phyloP scores from a whole-genome alignment of 2,113 vertebrate species.

The Motacilla tschutschensis region DNA sequence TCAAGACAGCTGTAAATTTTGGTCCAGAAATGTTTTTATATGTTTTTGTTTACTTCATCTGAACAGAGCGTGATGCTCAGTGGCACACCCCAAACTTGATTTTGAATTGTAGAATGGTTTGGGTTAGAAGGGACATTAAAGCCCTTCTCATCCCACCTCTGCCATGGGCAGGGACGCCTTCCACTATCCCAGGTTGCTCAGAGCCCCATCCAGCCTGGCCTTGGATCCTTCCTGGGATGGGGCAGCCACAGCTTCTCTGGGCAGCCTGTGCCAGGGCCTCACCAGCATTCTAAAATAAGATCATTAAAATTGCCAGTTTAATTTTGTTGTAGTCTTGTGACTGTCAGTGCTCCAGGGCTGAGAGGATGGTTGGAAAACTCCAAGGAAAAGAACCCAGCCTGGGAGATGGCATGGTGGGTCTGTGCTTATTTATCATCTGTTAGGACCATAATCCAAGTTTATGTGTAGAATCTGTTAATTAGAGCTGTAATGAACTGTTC shows the following conservation, averaged over 20 bases:
- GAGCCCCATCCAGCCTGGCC: background rate
- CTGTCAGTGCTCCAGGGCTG: background rate
- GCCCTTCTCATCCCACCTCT: background rate
- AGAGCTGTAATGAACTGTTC: constrained; percentile 28
- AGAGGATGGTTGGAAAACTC: background rate
- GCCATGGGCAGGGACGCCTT: background rate
- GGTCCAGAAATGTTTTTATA: background rate
- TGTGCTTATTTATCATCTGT: constrained; percentile 39
- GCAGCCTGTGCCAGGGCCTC: background rate
- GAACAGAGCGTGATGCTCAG: rapidly evolving
- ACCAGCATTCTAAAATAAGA: background rate
- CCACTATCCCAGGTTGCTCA: background rate
- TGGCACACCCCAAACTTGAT: background rate
- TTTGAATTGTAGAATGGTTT: background rate
- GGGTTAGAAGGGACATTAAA: background rate
- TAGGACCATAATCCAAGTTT: constrained; percentile 6
- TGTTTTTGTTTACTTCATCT: background rate
- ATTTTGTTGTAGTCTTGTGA: background rate
- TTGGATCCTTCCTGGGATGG: background rate
- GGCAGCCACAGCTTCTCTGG: background rate
- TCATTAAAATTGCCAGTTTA: background rate
- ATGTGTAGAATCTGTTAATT: constrained; percentile 38
- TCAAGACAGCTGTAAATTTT: background rate
- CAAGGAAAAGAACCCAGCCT: background rate
- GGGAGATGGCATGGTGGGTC: background rate